Evolutionary conservation across 2,797 vertebrate species (phyloP).

Genomic region (Sebastes matsubarae): DNA sequence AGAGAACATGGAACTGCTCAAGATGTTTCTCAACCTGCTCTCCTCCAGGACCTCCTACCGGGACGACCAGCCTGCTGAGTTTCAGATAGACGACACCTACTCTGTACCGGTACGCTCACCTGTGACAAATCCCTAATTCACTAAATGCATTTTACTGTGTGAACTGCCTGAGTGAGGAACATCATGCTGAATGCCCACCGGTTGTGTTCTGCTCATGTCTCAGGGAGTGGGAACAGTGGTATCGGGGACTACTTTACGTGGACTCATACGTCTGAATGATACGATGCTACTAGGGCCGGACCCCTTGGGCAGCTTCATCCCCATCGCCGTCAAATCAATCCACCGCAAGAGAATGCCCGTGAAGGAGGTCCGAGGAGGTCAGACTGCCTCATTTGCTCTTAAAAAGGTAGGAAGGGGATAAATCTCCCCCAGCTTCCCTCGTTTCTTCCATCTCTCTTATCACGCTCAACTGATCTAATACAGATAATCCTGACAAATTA

Average conservation of each 20-base stretch:
- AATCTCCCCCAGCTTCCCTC: not conserved
- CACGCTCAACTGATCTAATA: not conserved
- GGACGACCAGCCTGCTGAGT: constrained; percentile 96
- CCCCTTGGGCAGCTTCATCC: constrained; percentile 93
- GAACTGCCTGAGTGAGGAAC: not conserved
- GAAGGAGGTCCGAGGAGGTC: constrained; percentile 96
- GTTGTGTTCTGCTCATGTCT: not conserved
- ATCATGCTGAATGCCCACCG: not conserved
- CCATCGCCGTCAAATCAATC: constrained; percentile 98
- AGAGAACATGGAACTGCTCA: constrained; percentile 96
- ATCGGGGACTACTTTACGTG: constrained; percentile 95
- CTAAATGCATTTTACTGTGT: not conserved
- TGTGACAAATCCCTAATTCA: not conserved
- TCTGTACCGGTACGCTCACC: constrained; percentile 89
- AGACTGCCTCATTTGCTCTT: constrained; percentile 96
- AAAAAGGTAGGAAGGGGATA: constrained; percentile 88
- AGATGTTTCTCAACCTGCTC: constrained; percentile 98
- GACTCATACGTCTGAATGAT: constrained; percentile 96
- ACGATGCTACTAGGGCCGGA: constrained; percentile 96
- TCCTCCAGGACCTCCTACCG: constrained; percentile 95
- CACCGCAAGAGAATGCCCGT: constrained; percentile 99
- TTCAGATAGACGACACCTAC: constrained; percentile 98
- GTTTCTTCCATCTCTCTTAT: not conserved
- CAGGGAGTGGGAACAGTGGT: constrained; percentile 99
- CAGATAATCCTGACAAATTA: not conserved